Conservation (phyloP, 2,888 invertebrate species). For the Andrena hattorfiana region DNA sequence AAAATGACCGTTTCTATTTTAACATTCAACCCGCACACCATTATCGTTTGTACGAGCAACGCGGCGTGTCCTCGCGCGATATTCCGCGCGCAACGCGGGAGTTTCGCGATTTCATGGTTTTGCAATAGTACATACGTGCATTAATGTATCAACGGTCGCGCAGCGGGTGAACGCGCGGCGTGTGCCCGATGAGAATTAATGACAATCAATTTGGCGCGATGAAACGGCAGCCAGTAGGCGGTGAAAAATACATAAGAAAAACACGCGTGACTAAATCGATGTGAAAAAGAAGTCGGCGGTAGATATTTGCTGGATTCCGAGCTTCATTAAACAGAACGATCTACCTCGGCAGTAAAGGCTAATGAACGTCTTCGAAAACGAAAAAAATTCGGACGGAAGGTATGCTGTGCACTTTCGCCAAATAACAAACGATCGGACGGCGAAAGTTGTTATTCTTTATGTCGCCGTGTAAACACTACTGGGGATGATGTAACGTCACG, state of each 20-base stretch:
- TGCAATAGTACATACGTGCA: constrained; percentile 51
- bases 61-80: constrained; percentile 56
- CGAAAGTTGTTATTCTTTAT: constrained; percentile 63
- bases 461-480: constrained; percentile 33
- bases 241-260: background rate
- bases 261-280: background rate
- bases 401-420: constrained; percentile 56
- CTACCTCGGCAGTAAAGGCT: background rate
- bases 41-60: constrained; percentile 60
- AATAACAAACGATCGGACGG: constrained; percentile 46
- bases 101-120: constrained; percentile 66
- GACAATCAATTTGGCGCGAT: constrained; percentile 32
- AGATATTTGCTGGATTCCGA: background rate
- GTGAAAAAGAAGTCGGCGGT: background rate
- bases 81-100: constrained; percentile 48
- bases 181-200: constrained; percentile 46
- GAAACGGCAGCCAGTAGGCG: background rate
- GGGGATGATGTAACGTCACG: constrained; percentile 43
- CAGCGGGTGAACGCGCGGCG: constrained; percentile 29
- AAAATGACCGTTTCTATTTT: constrained; percentile 62
- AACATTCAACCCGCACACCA: constrained; percentile 55
- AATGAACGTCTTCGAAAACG: constrained; percentile 13
- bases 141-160: constrained; percentile 34
- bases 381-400: constrained; percentile 16
- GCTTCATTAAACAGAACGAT: constrained; percentile 28